Percentiles rank a stretch among this genome's conserved stretches.
These are phyloP conservation scores for Furnarius figulus DNA, from an alignment of 2,113 vertebrate species.

Conservation along the genomic window DNA sequence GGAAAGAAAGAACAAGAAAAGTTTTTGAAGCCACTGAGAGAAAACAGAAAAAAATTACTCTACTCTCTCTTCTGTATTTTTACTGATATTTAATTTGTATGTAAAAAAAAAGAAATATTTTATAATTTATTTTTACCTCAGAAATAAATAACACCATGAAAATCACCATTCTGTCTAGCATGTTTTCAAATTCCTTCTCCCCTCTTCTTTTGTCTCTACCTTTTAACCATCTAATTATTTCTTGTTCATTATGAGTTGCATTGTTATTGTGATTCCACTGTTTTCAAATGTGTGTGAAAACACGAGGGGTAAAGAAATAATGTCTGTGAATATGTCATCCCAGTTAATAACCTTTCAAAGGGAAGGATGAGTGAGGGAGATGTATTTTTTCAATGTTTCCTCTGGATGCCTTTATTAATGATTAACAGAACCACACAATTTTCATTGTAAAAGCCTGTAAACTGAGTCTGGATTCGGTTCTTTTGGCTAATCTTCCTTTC, in stretches of 20 bases:
- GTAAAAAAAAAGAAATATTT: background rate
- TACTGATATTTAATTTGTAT: background rate
- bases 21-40: background rate
- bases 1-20: background rate
- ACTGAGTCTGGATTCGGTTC: background rate
- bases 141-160: background rate
- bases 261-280: background rate
- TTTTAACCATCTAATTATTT: background rate
- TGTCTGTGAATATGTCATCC: background rate
- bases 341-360: background rate
- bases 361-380: background rate
- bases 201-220: background rate
- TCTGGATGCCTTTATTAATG: background rate
- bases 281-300: conserved; percentile 47
- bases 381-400: background rate
- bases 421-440: background rate
- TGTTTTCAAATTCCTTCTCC: background rate
- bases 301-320: background rate
- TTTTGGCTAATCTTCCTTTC: background rate
- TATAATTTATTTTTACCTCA: background rate
- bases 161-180: background rate
- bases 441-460: background rate
- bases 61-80: background rate
- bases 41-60: background rate
- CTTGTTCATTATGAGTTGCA: background rate